A percentile compares a stretch with the other conserved stretches of the same genome.
These are phyloP conservation scores for Contarinia nasturtii DNA, from an alignment of 1,140 invertebrate species.

Conservation along the genomic window DNA sequence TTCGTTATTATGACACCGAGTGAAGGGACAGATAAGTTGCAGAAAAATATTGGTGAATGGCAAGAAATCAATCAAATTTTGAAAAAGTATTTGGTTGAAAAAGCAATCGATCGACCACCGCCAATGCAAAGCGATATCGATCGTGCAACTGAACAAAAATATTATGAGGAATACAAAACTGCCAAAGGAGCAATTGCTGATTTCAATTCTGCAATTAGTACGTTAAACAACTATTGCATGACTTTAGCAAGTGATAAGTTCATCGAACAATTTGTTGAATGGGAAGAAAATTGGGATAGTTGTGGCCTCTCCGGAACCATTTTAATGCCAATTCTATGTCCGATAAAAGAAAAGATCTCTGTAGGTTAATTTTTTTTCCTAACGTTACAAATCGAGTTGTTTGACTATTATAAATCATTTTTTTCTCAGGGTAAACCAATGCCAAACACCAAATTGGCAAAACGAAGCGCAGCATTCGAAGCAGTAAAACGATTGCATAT, in stretches of 20 bases:
- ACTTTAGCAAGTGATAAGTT: conserved; percentile 67
- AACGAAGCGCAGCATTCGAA: conserved; percentile 60
- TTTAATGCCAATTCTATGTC: conserved; percentile 52
- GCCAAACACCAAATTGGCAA: conserved; percentile 39
- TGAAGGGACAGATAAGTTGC: conserved; percentile 9
- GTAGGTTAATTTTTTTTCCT: conserved; percentile 17
- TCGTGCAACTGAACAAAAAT: conserved; percentile 23
- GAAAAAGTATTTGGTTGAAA: conserved; percentile 27
- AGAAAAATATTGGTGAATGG: conserved; percentile 17
- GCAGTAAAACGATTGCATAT: conserved; percentile 51
- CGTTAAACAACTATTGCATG: conserved; percentile 64
- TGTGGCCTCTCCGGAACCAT: conserved; percentile 24
- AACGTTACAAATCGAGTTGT: not conserved
- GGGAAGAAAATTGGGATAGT: conserved; percentile 23
- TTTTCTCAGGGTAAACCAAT: conserved; percentile 35
- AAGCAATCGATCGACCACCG: conserved; percentile 27
- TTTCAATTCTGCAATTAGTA: conserved; percentile 9
- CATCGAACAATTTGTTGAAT: conserved; percentile 50
- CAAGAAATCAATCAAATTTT: conserved; percentile 22
- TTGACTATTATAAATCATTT: too few species aligned
- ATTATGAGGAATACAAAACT: conserved; percentile 8
- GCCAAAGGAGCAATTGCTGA: conserved; percentile 10
- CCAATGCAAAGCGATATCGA: conserved; percentile 30
- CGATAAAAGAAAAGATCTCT: conserved; percentile 31
- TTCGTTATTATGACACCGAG: conserved; percentile 20